Evolutionary conservation across 2,888 invertebrate species (phyloP).

Genomic region (Ceriagrion tenellum): DNA sequence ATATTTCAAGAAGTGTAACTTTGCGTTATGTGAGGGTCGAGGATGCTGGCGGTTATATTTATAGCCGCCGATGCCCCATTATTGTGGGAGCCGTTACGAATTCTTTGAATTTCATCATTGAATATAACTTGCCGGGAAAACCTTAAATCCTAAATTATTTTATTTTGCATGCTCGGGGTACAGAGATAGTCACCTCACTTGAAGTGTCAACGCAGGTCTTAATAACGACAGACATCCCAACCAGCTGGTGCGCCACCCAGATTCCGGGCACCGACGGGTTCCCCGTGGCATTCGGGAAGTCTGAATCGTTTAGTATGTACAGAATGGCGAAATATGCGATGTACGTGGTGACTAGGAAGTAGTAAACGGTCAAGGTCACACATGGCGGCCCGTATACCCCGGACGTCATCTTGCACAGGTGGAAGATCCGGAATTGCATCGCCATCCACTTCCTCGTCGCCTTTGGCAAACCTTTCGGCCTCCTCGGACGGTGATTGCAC

Average conservation of each 20-base stretch:
- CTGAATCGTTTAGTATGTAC: background rate
- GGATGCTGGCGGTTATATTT: too few relatives aligned
- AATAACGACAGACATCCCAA: background rate
- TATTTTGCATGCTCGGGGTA: too few relatives aligned
- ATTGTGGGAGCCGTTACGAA: too few relatives aligned
- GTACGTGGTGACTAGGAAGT: background rate
- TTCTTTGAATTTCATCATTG: too few relatives aligned
- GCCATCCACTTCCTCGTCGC: background rate
- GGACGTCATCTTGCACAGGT: background rate
- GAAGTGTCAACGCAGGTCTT: background rate
- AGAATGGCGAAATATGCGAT: background rate
- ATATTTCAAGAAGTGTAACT: too few relatives aligned
- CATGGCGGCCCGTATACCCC: background rate
- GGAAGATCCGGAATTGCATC: background rate
- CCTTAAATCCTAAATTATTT: too few relatives aligned
- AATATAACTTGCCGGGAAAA: too few relatives aligned
- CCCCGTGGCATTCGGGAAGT: background rate
- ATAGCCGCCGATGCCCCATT: too few relatives aligned
- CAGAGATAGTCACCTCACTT: background rate
- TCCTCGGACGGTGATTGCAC: background rate
- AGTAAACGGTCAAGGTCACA: background rate
- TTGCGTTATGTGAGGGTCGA: too few relatives aligned
- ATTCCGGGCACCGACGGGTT: background rate
- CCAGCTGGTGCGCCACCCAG: background rate
- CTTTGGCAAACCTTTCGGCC: background rate